Evolutionary conservation across 2,888 invertebrate genomes (phyloP).

Genomic region (Sesia apiformis): DNA sequence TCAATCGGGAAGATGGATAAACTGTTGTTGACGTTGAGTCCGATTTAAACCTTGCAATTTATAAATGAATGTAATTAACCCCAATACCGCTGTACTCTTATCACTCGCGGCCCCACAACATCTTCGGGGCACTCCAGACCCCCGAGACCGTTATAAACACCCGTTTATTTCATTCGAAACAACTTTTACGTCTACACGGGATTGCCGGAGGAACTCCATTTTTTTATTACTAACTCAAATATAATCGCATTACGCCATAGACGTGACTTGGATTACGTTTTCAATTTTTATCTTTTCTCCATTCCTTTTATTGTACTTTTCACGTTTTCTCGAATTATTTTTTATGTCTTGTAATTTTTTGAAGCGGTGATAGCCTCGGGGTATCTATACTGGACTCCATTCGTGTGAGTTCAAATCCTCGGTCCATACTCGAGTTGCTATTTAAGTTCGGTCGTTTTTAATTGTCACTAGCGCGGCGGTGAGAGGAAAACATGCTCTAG

Average conservation of each 20-base stretch:
- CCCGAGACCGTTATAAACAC: background rate
- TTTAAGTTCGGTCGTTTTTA: too few relatives aligned
- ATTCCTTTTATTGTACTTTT: background rate
- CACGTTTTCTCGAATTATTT: background rate
- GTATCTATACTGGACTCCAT: too few relatives aligned
- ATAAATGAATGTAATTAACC: too few relatives aligned
- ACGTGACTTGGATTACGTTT: slow-evolving; percentile 1
- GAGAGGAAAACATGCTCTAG: too few relatives aligned
- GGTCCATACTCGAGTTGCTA: too few relatives aligned
- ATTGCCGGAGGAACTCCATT: background rate
- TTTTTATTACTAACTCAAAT: slow-evolving; percentile 8
- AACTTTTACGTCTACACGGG: background rate
- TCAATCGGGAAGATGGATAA: too few relatives aligned
- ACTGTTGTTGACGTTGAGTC: too few relatives aligned
- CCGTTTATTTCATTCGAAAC: background rate
- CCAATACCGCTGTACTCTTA: background rate
- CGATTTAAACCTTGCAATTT: too few relatives aligned
- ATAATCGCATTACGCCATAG: slow-evolving; percentile 10
- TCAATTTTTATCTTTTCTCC: background rate
- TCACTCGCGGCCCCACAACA: background rate
- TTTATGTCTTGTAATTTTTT: background rate
- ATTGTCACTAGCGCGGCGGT: too few relatives aligned
- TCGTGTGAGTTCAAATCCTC: too few relatives aligned
- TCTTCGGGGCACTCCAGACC: background rate
- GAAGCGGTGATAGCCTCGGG: too few relatives aligned